These are phyloP conservation scores for Bathynomus jamesi DNA, from an alignment of 1,140 invertebrate species.

Conservation along the genomic window DNA sequence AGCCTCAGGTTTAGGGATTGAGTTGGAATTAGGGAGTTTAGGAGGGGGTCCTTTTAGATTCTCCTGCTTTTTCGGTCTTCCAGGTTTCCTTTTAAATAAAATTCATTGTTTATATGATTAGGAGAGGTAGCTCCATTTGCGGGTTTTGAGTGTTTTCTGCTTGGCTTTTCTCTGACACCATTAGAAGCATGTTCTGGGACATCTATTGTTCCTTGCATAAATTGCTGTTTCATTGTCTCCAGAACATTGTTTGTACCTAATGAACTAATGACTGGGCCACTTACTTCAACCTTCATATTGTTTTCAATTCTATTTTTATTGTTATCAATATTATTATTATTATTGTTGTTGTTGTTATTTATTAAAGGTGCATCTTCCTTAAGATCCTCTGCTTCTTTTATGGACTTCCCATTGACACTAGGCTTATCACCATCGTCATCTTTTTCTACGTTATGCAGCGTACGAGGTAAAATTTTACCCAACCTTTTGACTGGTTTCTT, in stretches of 20 bases:
- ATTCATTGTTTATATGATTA: constrained; percentile 3
- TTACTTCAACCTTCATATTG: constrained; percentile 35
- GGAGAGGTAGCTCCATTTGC: not conserved
- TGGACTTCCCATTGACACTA: constrained; percentile 10
- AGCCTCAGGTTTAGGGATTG: not conserved
- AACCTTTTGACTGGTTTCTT: not conserved
- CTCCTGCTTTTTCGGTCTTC: constrained; percentile 7
- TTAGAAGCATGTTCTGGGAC: constrained; percentile 16
- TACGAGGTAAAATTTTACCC: too few species aligned
- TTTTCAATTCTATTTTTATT: constrained; percentile 19
- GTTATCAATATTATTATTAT: constrained; percentile 6
- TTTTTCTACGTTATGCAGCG: too few species aligned
- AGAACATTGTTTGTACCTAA: constrained; percentile 32
- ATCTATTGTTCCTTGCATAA: constrained; percentile 31
- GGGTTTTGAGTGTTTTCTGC: too few species aligned
- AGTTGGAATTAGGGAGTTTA: not conserved
- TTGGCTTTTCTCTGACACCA: not conserved
- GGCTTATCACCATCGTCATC: too few species aligned
- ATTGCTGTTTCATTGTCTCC: constrained; percentile 35
- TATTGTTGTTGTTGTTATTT: constrained; percentile 31
- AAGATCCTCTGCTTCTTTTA: too few species aligned
- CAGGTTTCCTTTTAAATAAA: constrained; percentile 4
- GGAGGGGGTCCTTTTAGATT: not conserved
- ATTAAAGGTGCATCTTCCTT: too few species aligned
- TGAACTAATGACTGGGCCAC: constrained; percentile 22